phyloP scores from a whole-genome alignment of 2,888 invertebrate genomes.

The Euzophera pinguis region DNA sequence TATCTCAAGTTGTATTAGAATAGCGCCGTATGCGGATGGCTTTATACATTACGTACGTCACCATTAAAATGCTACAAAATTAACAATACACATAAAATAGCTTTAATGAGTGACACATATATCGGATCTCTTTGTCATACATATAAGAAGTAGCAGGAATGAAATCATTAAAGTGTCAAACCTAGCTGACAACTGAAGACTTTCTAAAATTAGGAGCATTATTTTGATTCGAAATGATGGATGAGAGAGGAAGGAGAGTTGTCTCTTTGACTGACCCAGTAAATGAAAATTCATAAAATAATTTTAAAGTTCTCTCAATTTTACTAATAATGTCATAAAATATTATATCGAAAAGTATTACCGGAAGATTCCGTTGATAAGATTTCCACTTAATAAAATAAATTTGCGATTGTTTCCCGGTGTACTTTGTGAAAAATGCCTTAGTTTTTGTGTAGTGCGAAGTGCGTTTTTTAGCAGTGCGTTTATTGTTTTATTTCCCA shows the following conservation, averaged over 20 bases:
- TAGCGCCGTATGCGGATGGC: too few species aligned
- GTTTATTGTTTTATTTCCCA: slow-evolving; percentile 53
- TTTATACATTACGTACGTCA: too few species aligned
- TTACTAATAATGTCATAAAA: slow-evolving; percentile 49
- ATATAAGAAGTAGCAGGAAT: background rate
- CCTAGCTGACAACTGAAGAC: background rate
- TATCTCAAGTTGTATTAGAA: too few species aligned
- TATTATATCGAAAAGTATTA: slow-evolving; percentile 37
- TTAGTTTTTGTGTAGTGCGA: slow-evolving; percentile 38
- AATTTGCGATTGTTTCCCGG: slow-evolving; percentile 22
- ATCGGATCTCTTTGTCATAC: slow-evolving; percentile 8
- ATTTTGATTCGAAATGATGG: slow-evolving; percentile 26
- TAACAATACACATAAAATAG: background rate
- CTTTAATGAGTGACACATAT: background rate
- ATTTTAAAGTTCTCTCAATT: slow-evolving; percentile 26
- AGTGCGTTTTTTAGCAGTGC: slow-evolving; percentile 39
- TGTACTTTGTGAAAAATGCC: slow-evolving; percentile 24
- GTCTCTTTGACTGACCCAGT: slow-evolving; percentile 36
- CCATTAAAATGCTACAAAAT: slow-evolving; percentile 8
- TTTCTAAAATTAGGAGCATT: slow-evolving; percentile 20
- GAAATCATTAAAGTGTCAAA: slow-evolving; percentile 16
- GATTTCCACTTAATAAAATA: slow-evolving; percentile 26
- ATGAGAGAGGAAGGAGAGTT: slow-evolving; percentile 4
- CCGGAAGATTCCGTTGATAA: slow-evolving; percentile 45
- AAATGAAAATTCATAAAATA: slow-evolving; percentile 33